These are phyloP conservation scores for Acomys russatus DNA, from an alignment of 2,797 vertebrate genomes.

Conservation along the genomic window DNA sequence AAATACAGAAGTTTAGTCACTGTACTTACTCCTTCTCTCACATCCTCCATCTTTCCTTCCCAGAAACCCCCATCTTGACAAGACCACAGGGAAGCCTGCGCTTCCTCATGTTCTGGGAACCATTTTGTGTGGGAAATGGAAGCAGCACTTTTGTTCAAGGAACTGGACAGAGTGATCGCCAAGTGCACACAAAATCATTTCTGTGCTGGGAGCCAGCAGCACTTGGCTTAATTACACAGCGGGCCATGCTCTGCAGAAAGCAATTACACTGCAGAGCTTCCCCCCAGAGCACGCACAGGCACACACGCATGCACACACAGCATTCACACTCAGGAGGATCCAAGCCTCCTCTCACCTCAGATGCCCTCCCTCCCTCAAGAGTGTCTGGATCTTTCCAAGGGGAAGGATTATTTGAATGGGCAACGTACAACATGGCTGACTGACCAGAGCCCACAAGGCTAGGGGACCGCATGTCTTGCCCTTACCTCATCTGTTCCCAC, in stretches of 20 bases:
- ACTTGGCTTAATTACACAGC: conserved; percentile 79
- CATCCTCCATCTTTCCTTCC: background rate
- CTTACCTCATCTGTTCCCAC: background rate
- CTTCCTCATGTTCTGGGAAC: conserved; percentile 39
- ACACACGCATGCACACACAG: background rate
- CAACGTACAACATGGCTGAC: background rate
- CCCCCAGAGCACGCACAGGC: background rate
- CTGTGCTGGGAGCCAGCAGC: conserved; percentile 72
- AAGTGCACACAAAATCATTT: conserved; percentile 83
- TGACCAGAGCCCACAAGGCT: background rate
- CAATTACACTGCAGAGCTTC: conserved; percentile 76
- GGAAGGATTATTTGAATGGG: conserved; percentile 17
- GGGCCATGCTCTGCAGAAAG: conserved; percentile 83
- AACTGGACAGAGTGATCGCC: conserved; percentile 58
- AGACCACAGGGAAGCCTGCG: background rate
- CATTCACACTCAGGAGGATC: background rate
- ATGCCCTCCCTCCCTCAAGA: background rate
- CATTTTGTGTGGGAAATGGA: conserved; percentile 36
- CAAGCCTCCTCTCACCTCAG: background rate
- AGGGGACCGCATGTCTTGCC: fast-evolving
- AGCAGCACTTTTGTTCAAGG: conserved; percentile 65
- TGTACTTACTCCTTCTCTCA: background rate
- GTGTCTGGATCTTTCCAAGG: background rate
- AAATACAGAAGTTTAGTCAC: background rate
- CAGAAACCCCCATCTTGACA: background rate